Evolutionary conservation across 2,888 invertebrate genomes (phyloP), one percentile per base, ranked within the genome.

Genomic region (Phyto melanocephala): DNA sequence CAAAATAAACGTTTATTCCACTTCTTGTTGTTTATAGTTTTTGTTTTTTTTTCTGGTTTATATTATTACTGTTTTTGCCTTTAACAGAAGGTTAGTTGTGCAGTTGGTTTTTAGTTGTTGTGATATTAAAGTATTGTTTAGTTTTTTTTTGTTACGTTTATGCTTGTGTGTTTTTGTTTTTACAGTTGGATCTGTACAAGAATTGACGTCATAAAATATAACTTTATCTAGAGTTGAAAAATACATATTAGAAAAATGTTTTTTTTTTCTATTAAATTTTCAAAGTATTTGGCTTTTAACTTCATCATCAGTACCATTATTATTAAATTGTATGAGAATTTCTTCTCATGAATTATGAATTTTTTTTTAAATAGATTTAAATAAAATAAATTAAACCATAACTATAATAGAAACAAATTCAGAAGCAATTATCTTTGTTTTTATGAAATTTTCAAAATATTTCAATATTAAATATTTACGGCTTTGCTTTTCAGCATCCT

Each of bases 161-260:
- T 40, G 47, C 2, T 1, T 13, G 33, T 45, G n/a, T 20, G 15
- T 35, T 11, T 35, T 11, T 62, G 50, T 15, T 47, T 17, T 58
- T 67, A 0, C 11, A 28, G 58, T 60, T 68, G 42, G 20, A n/a
- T 33, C 60, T 42, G 33, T 22, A 52, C 33, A 54, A 52, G 52
- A 45, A 77, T 77, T 77, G 77, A 77, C 70, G 77, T 70, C 77
- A 77, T 77, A 70, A 45, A 70, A 70, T 58, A 37, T 24, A 20
- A 50, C 50, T 40, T 50, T 52, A 60, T 62, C 62, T 52, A 52
- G 7, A 40, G 37, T 40, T 17, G n/a, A 56, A 11, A 13, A 47
- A 40, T 2, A 45, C 24, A 24, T 28, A 42, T 42, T n/a, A n/a
- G 11, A 10, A 58, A n/a, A 50, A 42, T 17, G 20, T 37, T 37